Conservation (phyloP, 2,888 invertebrate genomes). For the Mesorhabditis sp. region DNA sequence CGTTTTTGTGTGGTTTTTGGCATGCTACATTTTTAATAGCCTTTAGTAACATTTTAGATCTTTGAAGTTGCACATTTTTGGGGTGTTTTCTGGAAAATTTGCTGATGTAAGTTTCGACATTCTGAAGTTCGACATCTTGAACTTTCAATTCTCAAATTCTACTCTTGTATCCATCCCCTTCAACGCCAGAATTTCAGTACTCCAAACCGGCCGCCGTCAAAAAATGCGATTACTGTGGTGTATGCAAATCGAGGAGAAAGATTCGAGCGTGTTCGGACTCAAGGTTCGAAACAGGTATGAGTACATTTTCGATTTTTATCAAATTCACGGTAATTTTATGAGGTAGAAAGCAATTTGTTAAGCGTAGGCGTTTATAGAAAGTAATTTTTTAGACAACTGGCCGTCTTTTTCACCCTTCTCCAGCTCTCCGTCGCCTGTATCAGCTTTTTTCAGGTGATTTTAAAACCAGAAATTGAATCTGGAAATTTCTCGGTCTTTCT, state of each 20-base stretch:
- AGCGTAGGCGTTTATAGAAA: not conserved
- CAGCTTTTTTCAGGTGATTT: conserved; percentile 47
- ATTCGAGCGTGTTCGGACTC: conserved; percentile 41
- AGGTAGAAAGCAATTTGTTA: not conserved
- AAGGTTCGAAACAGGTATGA: conserved; percentile 38
- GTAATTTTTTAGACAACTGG: conserved; percentile 21
- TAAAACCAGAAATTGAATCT: not conserved
- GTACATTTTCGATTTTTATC: conserved; percentile 32
- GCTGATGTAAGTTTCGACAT: no score
- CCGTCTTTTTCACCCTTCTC: conserved; percentile 33
- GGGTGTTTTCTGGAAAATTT: no score
- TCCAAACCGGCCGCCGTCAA: no score
- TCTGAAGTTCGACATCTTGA: no score
- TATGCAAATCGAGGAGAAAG: conserved; percentile 43
- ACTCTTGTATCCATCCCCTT: no score
- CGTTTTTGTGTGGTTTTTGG: no score
- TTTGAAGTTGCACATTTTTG: no score
- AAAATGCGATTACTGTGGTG: conserved; percentile 44
- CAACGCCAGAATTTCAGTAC: no score
- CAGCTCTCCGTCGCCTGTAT: conserved; percentile 41
- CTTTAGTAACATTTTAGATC: no score
- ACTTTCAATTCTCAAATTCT: no score
- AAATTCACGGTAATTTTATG: conserved; percentile 34
- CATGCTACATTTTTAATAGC: no score
- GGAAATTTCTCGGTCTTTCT: not conserved